A percentile compares a stretch with the other conserved stretches of the same genome.
These are phyloP conservation scores for Dendrocincla tyrannina DNA, from an alignment of 2,797 vertebrate genomes.

Conservation along the genomic window DNA sequence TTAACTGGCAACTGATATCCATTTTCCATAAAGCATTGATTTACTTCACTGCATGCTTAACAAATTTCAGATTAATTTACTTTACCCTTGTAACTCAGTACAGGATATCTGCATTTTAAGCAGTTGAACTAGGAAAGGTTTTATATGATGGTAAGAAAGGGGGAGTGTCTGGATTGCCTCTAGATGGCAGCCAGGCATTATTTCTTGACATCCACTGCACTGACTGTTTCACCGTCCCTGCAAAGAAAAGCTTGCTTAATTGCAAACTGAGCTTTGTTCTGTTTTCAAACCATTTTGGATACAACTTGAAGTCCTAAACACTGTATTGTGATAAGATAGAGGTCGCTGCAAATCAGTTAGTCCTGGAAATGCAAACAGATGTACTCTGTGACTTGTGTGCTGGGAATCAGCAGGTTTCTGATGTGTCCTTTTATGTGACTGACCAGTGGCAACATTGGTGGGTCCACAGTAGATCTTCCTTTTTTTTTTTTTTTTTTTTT, in stretches of 20 bases:
- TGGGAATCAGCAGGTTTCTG: not conserved
- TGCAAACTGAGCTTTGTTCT: not conserved
- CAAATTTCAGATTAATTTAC: not conserved
- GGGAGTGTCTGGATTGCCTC: not conserved
- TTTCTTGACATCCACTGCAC: not conserved
- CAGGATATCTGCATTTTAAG: not conserved
- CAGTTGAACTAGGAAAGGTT: not conserved
- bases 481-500: too few relatives aligned
- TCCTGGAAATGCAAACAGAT: not conserved
- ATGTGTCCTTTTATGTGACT: accelerated
- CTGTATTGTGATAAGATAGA: not conserved
- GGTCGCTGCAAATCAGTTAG: not conserved
- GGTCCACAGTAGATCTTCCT: not conserved
- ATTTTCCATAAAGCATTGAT: not conserved
- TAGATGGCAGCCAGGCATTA: conserved; percentile 59
- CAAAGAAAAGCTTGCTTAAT: not conserved
- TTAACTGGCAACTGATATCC: not conserved
- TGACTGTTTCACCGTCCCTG: not conserved
- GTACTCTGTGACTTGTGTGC: accelerated
- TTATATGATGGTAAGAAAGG: not conserved
- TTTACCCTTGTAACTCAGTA: not conserved
- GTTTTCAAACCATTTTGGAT: not conserved
- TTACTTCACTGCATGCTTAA: not conserved
- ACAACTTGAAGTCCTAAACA: not conserved
- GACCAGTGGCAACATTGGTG: too few relatives aligned